These are phyloP conservation scores for Drepanosiphum platanoidis DNA, from an alignment of 2,888 invertebrate species.

Conservation along the genomic window DNA sequence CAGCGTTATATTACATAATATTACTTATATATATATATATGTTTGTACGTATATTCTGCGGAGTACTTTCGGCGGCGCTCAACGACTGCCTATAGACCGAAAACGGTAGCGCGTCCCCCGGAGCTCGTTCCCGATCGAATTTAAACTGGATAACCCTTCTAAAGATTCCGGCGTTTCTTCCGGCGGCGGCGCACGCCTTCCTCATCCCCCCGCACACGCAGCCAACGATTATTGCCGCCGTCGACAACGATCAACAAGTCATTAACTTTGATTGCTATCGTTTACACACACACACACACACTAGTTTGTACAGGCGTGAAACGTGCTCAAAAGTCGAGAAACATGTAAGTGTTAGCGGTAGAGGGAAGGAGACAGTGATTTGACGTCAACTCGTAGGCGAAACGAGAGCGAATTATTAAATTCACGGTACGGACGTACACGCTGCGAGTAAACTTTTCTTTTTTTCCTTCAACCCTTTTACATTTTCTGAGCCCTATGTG, in stretches of 20 bases:
- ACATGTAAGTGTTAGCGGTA: background rate
- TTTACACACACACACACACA: background rate
- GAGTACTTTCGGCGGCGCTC: background rate
- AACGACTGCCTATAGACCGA: background rate
- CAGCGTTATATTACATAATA: background rate
- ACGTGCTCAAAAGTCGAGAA: conserved; percentile 1
- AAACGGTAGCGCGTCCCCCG: background rate
- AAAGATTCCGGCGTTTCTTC: conserved; percentile 24
- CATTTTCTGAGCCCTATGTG: background rate
- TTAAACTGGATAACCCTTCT: conserved; percentile 5
- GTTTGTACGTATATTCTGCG: background rate
- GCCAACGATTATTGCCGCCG: background rate
- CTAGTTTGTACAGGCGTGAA: background rate
- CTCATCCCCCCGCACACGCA: background rate
- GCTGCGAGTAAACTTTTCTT: background rate
- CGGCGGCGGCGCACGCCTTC: background rate
- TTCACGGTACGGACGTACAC: background rate
- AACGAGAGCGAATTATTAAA: background rate
- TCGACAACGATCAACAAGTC: conserved; percentile 31
- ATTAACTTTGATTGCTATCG: conserved; percentile 17
- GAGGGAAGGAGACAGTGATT: background rate
- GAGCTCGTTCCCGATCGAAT: background rate
- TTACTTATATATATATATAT: background rate
- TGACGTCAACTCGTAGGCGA: background rate
- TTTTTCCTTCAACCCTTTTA: background rate